Percentiles rank a stretch among this genome's conserved stretches.
These are phyloP conservation scores for Lithophane leautieri DNA, from an alignment of 2,888 invertebrate species.

Conservation along the genomic window DNA sequence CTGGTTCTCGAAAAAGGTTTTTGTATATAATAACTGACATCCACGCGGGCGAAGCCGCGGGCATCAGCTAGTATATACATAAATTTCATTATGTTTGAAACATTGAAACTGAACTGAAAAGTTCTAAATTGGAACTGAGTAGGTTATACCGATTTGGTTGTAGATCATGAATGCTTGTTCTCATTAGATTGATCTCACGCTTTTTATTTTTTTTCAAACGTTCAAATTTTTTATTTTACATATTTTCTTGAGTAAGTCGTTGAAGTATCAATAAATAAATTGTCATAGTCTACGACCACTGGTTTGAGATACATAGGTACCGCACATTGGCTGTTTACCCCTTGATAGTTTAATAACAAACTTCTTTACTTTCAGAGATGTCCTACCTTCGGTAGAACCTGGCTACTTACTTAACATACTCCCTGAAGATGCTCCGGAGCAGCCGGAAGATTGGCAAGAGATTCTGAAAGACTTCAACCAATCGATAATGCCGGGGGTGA, in stretches of 20 bases:
- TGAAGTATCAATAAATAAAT: background rate
- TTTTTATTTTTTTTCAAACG: background rate
- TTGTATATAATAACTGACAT: too few relatives aligned
- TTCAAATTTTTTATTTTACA: background rate
- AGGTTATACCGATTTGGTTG: background rate
- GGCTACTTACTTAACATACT: slow-evolving; percentile 96
- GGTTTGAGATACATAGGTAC: background rate
- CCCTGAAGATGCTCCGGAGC: slow-evolving; percentile 95
- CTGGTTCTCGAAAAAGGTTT: too few relatives aligned
- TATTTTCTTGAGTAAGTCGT: background rate
- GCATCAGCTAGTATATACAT: too few relatives aligned
- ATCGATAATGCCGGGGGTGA: slow-evolving; percentile 97
- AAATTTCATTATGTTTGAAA: background rate
- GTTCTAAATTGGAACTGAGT: background rate
- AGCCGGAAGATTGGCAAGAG: slow-evolving; percentile 95
- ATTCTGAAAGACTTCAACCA: slow-evolving; percentile 97
- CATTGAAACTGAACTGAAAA: background rate
- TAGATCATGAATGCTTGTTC: background rate
- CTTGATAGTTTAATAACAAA: background rate
- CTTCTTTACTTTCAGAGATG: slow-evolving; percentile 88
- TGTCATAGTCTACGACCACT: background rate
- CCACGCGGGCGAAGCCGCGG: too few relatives aligned
- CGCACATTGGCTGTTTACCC: too few relatives aligned
- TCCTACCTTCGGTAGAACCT: slow-evolving; percentile 96
- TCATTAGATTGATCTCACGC: background rate